phyloP scores from a whole-genome alignment of 2,797 vertebrate genomes.

The Macropus fuliginosus region DNA sequence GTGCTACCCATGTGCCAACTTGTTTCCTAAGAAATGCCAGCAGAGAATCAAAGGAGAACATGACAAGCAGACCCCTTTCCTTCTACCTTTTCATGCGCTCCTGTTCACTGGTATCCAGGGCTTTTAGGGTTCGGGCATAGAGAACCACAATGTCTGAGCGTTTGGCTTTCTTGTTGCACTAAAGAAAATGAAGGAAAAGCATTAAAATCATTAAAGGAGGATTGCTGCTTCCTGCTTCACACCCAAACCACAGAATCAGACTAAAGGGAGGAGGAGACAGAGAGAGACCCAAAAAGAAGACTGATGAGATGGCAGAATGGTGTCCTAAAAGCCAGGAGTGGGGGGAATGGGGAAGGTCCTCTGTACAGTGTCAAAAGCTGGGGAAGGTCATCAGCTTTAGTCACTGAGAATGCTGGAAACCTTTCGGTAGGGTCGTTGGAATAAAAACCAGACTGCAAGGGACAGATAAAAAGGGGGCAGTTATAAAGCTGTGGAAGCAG shows the following conservation, averaged over 20 bases:
- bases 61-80: slow-evolving; percentile 24
- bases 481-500: neutral
- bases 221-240: neutral
- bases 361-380: neutral
- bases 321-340: neutral
- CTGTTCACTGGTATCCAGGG: slow-evolving; percentile 93
- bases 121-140: slow-evolving; percentile 92
- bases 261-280: no score
- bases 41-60: slow-evolving; percentile 26
- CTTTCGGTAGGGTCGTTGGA: neutral
- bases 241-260: neutral
- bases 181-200: slow-evolving; percentile 58
- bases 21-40: slow-evolving; percentile 7
- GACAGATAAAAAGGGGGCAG: neutral
- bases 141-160: slow-evolving; percentile 93
- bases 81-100: slow-evolving; percentile 92
- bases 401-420: neutral
- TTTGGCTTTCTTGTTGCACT: slow-evolving; percentile 98
- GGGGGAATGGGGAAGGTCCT: neutral
- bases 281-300: neutral
- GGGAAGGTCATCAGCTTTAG: neutral
- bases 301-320: neutral
- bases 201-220: neutral
- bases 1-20: neutral
- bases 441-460: neutral